Evolutionary conservation across 2,888 invertebrate species (phyloP), one percentile per base, ranked within the genome.

Genomic region (Aethes cnicana): DNA sequence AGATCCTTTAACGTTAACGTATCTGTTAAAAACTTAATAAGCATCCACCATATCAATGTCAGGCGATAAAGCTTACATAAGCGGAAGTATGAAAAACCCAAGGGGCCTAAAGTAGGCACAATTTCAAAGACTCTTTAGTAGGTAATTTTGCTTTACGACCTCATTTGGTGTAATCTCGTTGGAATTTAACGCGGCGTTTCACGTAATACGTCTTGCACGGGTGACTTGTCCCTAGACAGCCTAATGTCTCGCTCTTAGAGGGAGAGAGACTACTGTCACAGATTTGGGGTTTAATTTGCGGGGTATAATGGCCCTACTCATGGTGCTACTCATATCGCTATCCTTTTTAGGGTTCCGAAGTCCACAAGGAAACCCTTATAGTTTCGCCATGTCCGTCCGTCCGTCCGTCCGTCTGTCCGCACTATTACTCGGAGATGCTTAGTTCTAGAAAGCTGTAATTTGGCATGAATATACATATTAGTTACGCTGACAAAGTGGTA

Each of bases 71-170:
- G 18, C 21, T 28, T 20, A 49, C 28, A 49, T 33, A 11, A n/a
- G 44, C 16, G 25, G 43, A 43, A 28, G 39, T 39, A 48, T 41
- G 30, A 41, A 48, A 48, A 52, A 46, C 8, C 28, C 35, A 41
- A 33, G 25, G 33, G 47, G 33, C 30, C 62, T 54, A 56, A 62
- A 58, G 57, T 57, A 54, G 30, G 60, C 56, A 57, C 53, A 55
- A 57, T 59, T 61, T 61, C 46, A 42, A 56, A 59, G 57, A 62
- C 62, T 53, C 54, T 59, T 68, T 59, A 61, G 61, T 63, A 61
- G 64, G 69, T 69, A 68, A 74, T 72, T 74, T 74, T 63, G 56
- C 64, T 72, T 75, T 68, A 75, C 64, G 68, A 61, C 66, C 62
- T 71, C 72, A 71, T 75, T 72, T 59, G 47, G 50, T 57, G 66